Percentiles rank a stretch among this genome's conserved stretches.
Evolutionary conservation across 2,797 vertebrate genomes (phyloP).

Genomic region (Pogoniulus pusillus): DNA sequence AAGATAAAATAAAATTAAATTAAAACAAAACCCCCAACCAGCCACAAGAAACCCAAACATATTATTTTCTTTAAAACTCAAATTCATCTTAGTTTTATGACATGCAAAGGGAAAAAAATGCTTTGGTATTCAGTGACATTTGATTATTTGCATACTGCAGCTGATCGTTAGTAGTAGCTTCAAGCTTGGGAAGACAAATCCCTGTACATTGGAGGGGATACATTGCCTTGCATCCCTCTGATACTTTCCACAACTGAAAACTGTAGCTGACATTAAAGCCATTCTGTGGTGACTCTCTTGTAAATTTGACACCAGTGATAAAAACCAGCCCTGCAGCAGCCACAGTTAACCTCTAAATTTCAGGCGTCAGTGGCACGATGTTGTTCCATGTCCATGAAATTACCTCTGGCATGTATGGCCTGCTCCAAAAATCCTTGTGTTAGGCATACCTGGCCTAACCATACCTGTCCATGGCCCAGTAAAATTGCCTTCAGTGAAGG

Average conservation of each 20-base stretch:
- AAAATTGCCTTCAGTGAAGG: neutral
- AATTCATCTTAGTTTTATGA: neutral
- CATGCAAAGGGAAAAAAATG: neutral
- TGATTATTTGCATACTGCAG: neutral
- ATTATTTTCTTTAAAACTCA: neutral
- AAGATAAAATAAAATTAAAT: neutral
- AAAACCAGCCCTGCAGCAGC: slow-evolving; percentile 29
- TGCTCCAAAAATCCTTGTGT: neutral
- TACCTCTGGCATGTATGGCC: neutral
- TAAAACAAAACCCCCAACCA: neutral
- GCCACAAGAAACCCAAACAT: too few species aligned
- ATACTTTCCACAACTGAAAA: slow-evolving; percentile 46
- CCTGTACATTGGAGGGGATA: neutral
- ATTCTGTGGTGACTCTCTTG: slow-evolving; percentile 50
- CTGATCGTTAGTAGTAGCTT: neutral
- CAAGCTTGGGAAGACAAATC: neutral
- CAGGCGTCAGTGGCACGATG: slow-evolving; percentile 1
- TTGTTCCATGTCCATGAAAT: slow-evolving; percentile 13
- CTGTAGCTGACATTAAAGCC: slow-evolving; percentile 29
- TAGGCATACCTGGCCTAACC: neutral
- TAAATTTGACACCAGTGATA: slow-evolving; percentile 45
- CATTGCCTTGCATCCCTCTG: neutral
- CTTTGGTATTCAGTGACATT: neutral
- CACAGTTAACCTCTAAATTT: neutral
- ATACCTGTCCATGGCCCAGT: neutral